Base-by-base conservation (phyloP, 2,888 invertebrate species). In the Plebejus argus region DNA sequence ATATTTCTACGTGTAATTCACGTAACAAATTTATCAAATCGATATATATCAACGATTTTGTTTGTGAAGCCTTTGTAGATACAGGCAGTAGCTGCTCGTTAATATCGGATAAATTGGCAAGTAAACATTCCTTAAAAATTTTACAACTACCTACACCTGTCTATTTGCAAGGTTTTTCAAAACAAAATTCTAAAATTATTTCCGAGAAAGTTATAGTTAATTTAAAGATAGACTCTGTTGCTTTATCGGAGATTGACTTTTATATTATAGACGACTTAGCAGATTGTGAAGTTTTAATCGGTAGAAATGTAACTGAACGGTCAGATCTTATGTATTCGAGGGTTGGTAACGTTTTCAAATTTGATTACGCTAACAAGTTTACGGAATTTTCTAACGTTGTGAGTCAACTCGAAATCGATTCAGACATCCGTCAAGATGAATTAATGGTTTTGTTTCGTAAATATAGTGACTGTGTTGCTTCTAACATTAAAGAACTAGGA, bases 211-310 rank as follows among this genome's bases (percentile, higher is more conserved):
- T 75, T 20, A 45, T 7, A 15, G 76, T 76, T 15, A 7, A 23
- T 66, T 3, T 76, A 28, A 39, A 39, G 4, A 20, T 76, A 23
- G 76, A 76, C 45, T 66, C 76, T 10, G 23, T 76, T 8, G 12
- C 7, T 20, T 10, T 56, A 6, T 15, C 6, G 12, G 4, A 15
- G 10, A 56, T 76, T 15, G 45, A 76, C 4, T 20, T 76, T 0
- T 70, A 70, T 28, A 8, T 66, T 28, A 28, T 76, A 3, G 23
- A 76, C 20, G 76, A 80, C 12, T 66, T 81, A 10, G 45, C 76
- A 8, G 81, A 78, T 0, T 81, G 81, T 70, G 78, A 81, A 1
- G 78, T 82, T 18, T 75, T 82, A 5, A 80, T 82, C 23, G 81
- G 81, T 1, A 79, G 80, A 8, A 76, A 76, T 53, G 33, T 76